These are phyloP conservation scores for Microctenopoma lineatum DNA, from an alignment of 2,797 vertebrate genomes.

Conservation along the genomic window DNA sequence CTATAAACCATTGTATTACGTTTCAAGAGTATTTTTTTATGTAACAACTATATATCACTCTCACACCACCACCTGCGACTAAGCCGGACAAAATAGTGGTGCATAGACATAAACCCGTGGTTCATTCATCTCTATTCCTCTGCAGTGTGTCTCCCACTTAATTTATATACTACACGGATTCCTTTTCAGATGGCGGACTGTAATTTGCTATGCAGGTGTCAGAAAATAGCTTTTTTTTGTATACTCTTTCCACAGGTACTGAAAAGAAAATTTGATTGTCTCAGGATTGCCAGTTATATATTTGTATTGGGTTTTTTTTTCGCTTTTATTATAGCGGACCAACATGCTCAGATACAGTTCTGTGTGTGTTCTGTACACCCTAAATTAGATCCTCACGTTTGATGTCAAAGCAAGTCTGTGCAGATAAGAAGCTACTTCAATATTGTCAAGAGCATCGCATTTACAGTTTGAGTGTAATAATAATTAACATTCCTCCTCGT, in stretches of 20 bases:
- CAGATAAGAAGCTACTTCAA: constrained; percentile 6
- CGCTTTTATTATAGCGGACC: constrained; percentile 30
- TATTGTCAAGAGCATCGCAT: constrained; percentile 5
- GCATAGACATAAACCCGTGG: constrained; percentile 52
- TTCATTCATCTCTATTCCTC: constrained; percentile 59
- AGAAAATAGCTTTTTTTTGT: constrained; percentile 39
- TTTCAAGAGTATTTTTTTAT: constrained; percentile 54
- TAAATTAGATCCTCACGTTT: neutral
- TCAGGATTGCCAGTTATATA: constrained; percentile 41
- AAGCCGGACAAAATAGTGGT: constrained; percentile 56
- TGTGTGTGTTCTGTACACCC: neutral
- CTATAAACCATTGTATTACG: constrained; percentile 64
- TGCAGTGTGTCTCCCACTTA: constrained; percentile 67
- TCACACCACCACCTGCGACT: constrained; percentile 55
- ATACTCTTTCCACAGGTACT: constrained; percentile 54
- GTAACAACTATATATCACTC: constrained; percentile 55
- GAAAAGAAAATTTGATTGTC: constrained; percentile 34
- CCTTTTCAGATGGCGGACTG: constrained; percentile 42
- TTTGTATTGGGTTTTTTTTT: constrained; percentile 14
- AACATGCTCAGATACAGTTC: constrained; percentile 23
- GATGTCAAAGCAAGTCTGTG: constrained; percentile 1
- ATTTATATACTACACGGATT: constrained; percentile 62
- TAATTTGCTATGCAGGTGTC: constrained; percentile 45
- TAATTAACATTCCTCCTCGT: neutral
- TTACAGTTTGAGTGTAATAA: neutral